phyloP scores from a whole-genome alignment of 2,113 vertebrate species.

The Candoia aspera region DNA sequence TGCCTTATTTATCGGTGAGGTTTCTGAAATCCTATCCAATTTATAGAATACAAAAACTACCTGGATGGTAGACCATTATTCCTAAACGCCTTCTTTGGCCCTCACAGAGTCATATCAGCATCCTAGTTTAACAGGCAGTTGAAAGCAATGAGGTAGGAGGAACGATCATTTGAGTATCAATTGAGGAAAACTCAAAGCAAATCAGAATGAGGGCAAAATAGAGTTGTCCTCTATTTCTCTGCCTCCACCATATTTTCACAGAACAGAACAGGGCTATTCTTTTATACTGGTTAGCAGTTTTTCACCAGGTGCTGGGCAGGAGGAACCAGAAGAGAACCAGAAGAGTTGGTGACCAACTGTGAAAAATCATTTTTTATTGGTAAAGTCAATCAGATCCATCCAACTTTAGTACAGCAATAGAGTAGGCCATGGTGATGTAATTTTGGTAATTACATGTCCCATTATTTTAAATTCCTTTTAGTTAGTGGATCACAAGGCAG shows the following conservation, averaged over 20 bases:
- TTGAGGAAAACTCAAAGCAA: not conserved
- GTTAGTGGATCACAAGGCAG: not conserved
- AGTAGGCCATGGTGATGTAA: not conserved
- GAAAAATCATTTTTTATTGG: not conserved
- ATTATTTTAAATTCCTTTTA: not conserved
- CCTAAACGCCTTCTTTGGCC: not conserved
- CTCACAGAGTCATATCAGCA: not conserved
- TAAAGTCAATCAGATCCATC: not conserved
- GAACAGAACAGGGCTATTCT: not conserved
- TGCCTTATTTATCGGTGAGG: not conserved
- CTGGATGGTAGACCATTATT: not conserved
- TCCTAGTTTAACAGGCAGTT: not conserved
- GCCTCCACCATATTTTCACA: not conserved
- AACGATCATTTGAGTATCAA: not conserved
- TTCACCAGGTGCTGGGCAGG: not conserved
- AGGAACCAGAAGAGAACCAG: not conserved
- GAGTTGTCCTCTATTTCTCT: not conserved
- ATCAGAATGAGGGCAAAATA: not conserved
- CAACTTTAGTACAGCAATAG: not conserved
- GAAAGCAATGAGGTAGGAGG: not conserved
- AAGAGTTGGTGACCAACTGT: not conserved
- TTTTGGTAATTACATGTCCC: not conserved
- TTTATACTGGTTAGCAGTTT: not conserved
- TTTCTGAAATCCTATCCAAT: not conserved
- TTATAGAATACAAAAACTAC: not conserved